Conservation (phyloP, 1,140 invertebrate species). For the Paralvinella palmiformis region DNA sequence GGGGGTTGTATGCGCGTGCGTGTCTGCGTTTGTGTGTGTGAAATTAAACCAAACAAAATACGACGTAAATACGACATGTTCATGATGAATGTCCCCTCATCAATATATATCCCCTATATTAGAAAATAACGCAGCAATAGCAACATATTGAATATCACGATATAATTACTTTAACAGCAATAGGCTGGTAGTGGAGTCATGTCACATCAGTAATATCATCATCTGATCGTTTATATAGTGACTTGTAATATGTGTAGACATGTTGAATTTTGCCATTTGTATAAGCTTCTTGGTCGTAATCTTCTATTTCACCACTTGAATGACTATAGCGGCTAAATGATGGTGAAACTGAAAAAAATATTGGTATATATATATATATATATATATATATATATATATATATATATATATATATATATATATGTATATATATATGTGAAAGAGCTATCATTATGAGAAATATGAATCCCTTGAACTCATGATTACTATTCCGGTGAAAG, state of each 20-base stretch:
- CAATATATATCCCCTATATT: neutral
- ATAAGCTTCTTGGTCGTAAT: constrained; percentile 17
- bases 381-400: no score
- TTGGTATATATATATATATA: no score
- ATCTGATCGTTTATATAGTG: constrained; percentile 9
- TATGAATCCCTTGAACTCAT: no score
- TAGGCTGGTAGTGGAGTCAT: neutral
- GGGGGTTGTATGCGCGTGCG: no score
- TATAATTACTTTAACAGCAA: neutral
- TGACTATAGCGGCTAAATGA: constrained; percentile 22
- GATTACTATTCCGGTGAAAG: no score
- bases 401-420: no score
- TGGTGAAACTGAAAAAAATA: constrained; percentile 16
- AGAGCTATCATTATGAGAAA: no score
- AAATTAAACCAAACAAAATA: neutral
- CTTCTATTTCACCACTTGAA: constrained; percentile 21
- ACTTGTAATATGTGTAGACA: constrained; percentile 22
- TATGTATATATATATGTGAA: no score
- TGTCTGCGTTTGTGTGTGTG: no score
- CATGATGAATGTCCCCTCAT: neutral
- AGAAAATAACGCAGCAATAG: neutral
- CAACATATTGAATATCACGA: neutral
- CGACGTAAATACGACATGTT: neutral
- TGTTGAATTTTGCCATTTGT: constrained; percentile 11
- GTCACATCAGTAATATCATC: constrained; percentile 1